Conservation (phyloP, 2,113 vertebrate genomes). For the Patagioenas fasciata region DNA sequence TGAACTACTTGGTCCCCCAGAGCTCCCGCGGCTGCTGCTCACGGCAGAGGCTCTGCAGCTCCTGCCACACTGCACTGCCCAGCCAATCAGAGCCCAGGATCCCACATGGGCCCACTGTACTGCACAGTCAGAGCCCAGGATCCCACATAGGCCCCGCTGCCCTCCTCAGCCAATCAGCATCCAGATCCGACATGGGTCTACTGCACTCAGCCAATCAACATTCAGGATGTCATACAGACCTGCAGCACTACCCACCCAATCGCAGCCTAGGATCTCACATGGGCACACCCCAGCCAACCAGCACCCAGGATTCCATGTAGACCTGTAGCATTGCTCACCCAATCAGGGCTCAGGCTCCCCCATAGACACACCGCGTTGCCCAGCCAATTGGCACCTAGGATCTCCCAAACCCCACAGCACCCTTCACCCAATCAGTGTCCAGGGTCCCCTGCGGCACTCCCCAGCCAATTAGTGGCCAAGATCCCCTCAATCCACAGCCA, state of each 20-base stretch:
- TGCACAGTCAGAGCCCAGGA: neutral
- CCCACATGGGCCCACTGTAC: too few relatives aligned
- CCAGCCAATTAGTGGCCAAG: neutral
- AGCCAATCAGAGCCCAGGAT: too few relatives aligned
- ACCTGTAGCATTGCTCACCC: neutral
- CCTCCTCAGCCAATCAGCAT: neutral
- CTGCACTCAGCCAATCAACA: neutral
- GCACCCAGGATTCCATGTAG: neutral
- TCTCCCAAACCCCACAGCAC: neutral
- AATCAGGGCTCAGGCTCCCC: neutral
- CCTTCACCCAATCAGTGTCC: neutral
- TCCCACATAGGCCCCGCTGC: too few relatives aligned
- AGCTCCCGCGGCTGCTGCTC: too few relatives aligned
- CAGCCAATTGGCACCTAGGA: rapidly evolving
- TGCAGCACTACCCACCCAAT: neutral
- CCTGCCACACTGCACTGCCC: too few relatives aligned
- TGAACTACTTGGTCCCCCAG: too few relatives aligned
- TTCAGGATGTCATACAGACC: neutral
- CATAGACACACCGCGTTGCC: neutral
- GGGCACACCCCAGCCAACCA: neutral
- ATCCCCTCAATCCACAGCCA: neutral
- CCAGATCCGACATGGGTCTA: rapidly evolving
- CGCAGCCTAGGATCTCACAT: neutral
- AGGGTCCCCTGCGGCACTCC: too few relatives aligned
- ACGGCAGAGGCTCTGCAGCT: too few relatives aligned